A percentile compares a stretch with the other conserved stretches of the same genome.
Evolutionary conservation across 1,140 invertebrate genomes (phyloP).

Genomic region (Ridgeia piscesae): DNA sequence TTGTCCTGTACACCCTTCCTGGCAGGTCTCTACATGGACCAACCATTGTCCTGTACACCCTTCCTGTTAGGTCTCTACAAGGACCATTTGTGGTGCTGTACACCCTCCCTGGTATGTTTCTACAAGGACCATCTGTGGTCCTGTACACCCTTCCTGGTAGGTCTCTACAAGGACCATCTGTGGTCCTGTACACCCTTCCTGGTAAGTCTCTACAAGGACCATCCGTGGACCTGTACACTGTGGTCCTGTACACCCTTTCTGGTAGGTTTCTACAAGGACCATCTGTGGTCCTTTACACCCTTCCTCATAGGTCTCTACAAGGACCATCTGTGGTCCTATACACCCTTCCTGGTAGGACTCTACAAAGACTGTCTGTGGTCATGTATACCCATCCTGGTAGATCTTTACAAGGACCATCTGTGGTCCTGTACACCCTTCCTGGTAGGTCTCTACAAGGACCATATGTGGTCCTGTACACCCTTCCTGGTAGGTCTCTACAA

Average conservation of each 20-base stretch:
- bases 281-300: slow-evolving; percentile 65
- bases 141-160: no score
- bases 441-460: slow-evolving; percentile 21
- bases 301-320: slow-evolving; percentile 25
- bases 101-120: no score
- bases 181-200: slow-evolving; percentile 62
- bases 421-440: slow-evolving; percentile 62
- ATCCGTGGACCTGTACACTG: no score
- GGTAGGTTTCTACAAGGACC: slow-evolving; percentile 21
- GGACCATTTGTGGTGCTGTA: no score
- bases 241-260: slow-evolving; percentile 62
- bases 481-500: slow-evolving; percentile 26
- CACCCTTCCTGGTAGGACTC: slow-evolving; percentile 27
- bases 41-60: no score
- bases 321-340: slow-evolving; percentile 70
- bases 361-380: no score
- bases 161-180: no score
- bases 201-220: slow-evolving; percentile 23
- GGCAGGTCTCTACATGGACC: no score
- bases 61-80: no score
- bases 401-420: no score
- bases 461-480: slow-evolving; percentile 65
- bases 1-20: no score
- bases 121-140: no score
- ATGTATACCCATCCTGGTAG: slow-evolving; percentile 28